Evolutionary conservation across 2,113 vertebrate species (phyloP).

Genomic region (Pelvicachromis taeniatus): DNA sequence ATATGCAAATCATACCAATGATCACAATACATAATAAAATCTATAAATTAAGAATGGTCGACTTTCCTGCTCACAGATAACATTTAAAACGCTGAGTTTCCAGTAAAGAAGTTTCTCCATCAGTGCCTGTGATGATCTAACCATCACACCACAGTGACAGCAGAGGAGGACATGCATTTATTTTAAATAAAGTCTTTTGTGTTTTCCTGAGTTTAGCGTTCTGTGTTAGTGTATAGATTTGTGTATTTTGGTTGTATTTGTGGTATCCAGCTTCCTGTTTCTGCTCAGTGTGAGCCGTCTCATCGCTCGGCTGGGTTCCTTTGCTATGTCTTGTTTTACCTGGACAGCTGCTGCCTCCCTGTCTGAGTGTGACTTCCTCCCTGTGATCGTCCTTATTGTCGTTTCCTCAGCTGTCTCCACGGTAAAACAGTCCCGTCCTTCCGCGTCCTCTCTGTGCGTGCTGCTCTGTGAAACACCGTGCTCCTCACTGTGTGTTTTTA

Average conservation of each 20-base stretch:
- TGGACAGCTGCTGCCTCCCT: neutral
- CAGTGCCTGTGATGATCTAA: no score
- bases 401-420: neutral
- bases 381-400: neutral
- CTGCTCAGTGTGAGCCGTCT: no score
- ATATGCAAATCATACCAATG: no score
- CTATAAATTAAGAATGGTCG: no score
- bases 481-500: neutral
- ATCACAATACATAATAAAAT: no score
- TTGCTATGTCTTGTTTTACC: neutral
- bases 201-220: no score
- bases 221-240: neutral
- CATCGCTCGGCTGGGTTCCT: fast-evolving
- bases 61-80: no score
- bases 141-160: neutral
- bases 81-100: no score
- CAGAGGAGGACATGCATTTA: neutral
- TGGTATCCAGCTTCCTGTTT: neutral
- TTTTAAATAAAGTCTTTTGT: neutral
- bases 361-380: no score
- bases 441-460: neutral
- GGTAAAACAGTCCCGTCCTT: neutral
- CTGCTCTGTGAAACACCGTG: neutral
- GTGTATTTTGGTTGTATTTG: neutral
- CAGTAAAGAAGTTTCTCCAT: no score